These are phyloP conservation scores for Disparrhopalites patrizii DNA, from an alignment of 2,888 invertebrate genomes.

Conservation along the genomic window DNA sequence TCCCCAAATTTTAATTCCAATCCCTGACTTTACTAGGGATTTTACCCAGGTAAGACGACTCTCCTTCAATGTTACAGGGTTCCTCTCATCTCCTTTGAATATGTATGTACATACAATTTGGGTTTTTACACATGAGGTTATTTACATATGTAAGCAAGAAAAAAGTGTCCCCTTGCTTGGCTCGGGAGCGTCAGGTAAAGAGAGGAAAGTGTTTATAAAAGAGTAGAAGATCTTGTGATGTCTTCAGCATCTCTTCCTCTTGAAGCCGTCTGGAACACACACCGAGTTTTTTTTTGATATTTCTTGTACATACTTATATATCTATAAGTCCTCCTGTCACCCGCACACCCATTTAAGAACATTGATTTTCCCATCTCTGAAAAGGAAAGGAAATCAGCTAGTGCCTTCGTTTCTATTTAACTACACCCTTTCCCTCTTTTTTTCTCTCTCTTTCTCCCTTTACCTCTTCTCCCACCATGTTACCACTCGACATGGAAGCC, in stretches of 20 bases:
- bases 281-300: constrained; percentile 3
- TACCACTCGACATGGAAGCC: too few relatives aligned
- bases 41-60: too few relatives aligned
- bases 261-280: constrained; percentile 30
- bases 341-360: constrained; percentile 38
- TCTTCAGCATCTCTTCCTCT: constrained; percentile 37
- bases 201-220: background rate
- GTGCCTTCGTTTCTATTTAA: background rate
- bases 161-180: too few relatives aligned
- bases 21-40: too few relatives aligned
- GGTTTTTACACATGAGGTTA: too few relatives aligned
- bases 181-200: constrained; percentile 28
- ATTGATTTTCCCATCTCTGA: constrained; percentile 34
- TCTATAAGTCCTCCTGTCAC: constrained; percentile 33
- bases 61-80: too few relatives aligned
- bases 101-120: too few relatives aligned
- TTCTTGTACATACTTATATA: background rate
- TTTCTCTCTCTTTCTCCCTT: background rate
- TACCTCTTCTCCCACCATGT: too few relatives aligned
- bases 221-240: constrained; percentile 37
- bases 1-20: too few relatives aligned
- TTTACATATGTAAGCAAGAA: too few relatives aligned
- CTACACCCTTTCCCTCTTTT: background rate
- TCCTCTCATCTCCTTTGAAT: too few relatives aligned
- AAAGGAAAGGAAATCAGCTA: constrained; percentile 22